Evolutionary conservation across 2,888 invertebrate genomes (phyloP).

Genomic region (Yponomeuta malinellus): DNA sequence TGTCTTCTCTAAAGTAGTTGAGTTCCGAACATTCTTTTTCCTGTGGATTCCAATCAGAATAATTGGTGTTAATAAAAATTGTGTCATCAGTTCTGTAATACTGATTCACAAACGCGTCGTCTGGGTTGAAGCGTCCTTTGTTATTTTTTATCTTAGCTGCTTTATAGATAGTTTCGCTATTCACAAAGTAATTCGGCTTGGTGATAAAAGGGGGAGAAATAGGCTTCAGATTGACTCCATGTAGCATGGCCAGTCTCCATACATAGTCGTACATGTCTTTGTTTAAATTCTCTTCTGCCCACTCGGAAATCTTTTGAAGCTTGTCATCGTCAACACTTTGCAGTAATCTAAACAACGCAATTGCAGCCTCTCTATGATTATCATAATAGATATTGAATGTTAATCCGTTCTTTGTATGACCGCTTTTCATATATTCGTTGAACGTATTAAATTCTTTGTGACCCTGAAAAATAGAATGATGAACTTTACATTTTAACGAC

Average conservation of each 20-base stretch:
- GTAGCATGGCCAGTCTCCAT: slow-evolving; percentile 54
- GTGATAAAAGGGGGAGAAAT: slow-evolving; percentile 65
- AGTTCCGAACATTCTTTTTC: slow-evolving; percentile 64
- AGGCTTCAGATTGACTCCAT: slow-evolving; percentile 40
- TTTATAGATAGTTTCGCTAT: slow-evolving; percentile 53
- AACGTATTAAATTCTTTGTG: slow-evolving; percentile 39
- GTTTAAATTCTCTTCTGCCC: slow-evolving; percentile 61
- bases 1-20: slow-evolving; percentile 79
- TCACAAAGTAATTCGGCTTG: slow-evolving; percentile 60
- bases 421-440: slow-evolving; percentile 36
- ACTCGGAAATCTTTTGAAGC: slow-evolving; percentile 43
- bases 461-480: slow-evolving; percentile 30
- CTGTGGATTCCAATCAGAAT: slow-evolving; percentile 70
- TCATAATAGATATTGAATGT: slow-evolving; percentile 68
- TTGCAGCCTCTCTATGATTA: slow-evolving; percentile 60
- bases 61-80: slow-evolving; percentile 52
- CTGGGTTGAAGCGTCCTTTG: slow-evolving; percentile 28
- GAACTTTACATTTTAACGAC: background rate
- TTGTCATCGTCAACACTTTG: slow-evolving; percentile 50
- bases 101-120: slow-evolving; percentile 33
- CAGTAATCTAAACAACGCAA: slow-evolving; percentile 61
- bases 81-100: slow-evolving; percentile 34
- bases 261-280: slow-evolving; percentile 68
- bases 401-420: slow-evolving; percentile 44
- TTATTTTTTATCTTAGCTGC: slow-evolving; percentile 45